These are phyloP conservation scores for Drosophila recens DNA, from an alignment of 2,888 invertebrate genomes.

Conservation along the genomic window DNA sequence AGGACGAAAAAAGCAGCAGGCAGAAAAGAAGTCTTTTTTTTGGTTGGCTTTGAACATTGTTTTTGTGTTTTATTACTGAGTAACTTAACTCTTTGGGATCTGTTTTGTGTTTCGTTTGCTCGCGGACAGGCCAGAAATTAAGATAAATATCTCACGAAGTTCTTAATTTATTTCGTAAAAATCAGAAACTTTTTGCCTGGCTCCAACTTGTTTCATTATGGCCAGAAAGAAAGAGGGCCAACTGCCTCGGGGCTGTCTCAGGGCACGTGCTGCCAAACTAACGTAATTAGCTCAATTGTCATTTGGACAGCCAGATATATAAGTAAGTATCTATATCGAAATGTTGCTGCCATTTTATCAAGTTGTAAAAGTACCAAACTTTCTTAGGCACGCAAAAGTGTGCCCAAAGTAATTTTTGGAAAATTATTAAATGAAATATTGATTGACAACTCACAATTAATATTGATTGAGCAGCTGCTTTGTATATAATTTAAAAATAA, in stretches of 20 bases:
- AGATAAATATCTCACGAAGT: conserved; percentile 71
- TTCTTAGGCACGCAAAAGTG: conserved; percentile 30
- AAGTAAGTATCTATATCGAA: conserved; percentile 20
- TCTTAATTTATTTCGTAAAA: conserved; percentile 56
- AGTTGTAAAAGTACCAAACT: conserved; percentile 57
- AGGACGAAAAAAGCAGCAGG: conserved; percentile 19
- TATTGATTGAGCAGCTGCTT: conserved; percentile 57
- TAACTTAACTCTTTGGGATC: conserved; percentile 67
- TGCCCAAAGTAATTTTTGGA: conserved; percentile 23
- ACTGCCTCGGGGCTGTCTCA: conserved; percentile 25
- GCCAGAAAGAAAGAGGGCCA: conserved; percentile 12
- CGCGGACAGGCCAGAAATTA: conserved; percentile 60
- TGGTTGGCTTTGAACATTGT: conserved; percentile 19
- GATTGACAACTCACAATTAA: conserved; percentile 50
- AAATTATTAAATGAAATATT: conserved; percentile 41
- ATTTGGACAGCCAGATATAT: conserved; percentile 51
- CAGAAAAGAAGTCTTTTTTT: conserved; percentile 42
- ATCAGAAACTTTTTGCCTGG: conserved; percentile 49
- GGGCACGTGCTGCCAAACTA: conserved; percentile 62
- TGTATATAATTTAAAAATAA: conserved; percentile 12
- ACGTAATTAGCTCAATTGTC: conserved; percentile 80
- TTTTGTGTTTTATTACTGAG: conserved; percentile 34
- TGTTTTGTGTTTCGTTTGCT: conserved; percentile 9
- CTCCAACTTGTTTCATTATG: conserved; percentile 60
- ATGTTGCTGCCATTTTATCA: conserved; percentile 66